Base-by-base conservation (phyloP, 2,113 vertebrate species). In the Riparia riparia region DNA sequence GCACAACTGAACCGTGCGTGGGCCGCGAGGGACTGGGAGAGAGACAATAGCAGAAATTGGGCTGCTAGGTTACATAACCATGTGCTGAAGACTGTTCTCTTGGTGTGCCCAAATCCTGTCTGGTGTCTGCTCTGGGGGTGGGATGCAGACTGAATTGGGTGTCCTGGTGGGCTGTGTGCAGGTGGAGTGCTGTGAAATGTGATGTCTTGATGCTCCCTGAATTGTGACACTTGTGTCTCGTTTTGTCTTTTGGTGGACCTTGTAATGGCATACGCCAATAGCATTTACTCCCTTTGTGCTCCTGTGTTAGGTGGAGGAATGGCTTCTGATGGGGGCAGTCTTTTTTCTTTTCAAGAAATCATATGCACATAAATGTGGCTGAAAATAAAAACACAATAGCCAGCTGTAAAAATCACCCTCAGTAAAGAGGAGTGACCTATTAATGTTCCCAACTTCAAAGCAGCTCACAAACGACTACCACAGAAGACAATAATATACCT, bases 41-140 rank as follows among this genome's bases (percentile, higher is more conserved):
- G 18, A 58, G 79, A 73, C 50, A 70, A 17, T 1, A 58, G 89
- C 26, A 9, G 89, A 49, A 86, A 86, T 44, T 73, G 76, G 82
- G 82, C 82, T 95, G 94, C 79, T 47, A 68, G 12, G 3, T 95
- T 93, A 32, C 37, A 12, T 83, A 90, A 95, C 32, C 22, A 3
- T 1, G 0, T 28, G 78, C 58, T 32, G 82, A 34, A 61, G 71
- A 34, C 28, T 49, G 20, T 12, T 28, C 19, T 64, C 10, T 66
- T 6, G 18, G 16, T 39, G 64, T 1, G 21, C 69, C 86, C 68
- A 50, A 2, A 53, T 66, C 57, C 51, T 74, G 82, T 73, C 57
- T 69, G 81, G 9, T 16, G 34, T 16, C 88, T 88, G 57, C 39
- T 76, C 82, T 82, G 74, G 54, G 51, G 28, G 31, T 82, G 88